Evolutionary conservation across 1,140 invertebrate species (phyloP), one percentile per base, ranked within the genome.

Genomic region (Drosophila punjabiensis): DNA sequence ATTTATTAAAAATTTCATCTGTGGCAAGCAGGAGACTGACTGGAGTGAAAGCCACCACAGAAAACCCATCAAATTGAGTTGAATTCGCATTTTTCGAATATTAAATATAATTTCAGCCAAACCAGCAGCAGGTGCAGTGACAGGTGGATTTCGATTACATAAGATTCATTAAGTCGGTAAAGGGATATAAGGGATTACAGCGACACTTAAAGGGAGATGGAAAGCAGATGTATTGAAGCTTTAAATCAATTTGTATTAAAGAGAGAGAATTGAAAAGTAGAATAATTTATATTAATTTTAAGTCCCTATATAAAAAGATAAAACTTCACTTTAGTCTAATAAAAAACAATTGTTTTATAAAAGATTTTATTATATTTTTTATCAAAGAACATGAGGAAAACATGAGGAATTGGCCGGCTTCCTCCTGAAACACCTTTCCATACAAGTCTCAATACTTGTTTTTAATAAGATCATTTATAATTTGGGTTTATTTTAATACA

Each of bases 11-110:
- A 70, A 16, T 67, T 63, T 18, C 37, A 67, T 37, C 32, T 47
- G 33, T 1, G 33, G 53, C 33, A n/a, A 33, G 13, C 33, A n/a
- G 55, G 55, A 58, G 37, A n/a, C 39, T 30, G 41, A 5, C 39
- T 60, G 39, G 35, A 30, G 70, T 53, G 71, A 75, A 75, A 75
- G 71, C 47, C 37, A 10, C 5, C 30, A 61, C 16, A 24, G 43
- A 60, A 41, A 61, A 30, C 28, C 67, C 53, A 61, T 60, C 24
- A 69, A 68, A 71, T 37, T 56, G 68, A 71, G 64, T 56, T 35
- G 64, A 69, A 8, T 39, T 56, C 48, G 68, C 68, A 55, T 71
- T 69, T 69, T 71, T 58, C n/a, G 68, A 64, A 69, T 71, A 69
- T 58, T 48, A 69, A 71, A 69, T 10, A 18, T 24, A 32, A 39